Conservation (phyloP, 2,888 invertebrate genomes). For the Philopedon plagiatum region DNA sequence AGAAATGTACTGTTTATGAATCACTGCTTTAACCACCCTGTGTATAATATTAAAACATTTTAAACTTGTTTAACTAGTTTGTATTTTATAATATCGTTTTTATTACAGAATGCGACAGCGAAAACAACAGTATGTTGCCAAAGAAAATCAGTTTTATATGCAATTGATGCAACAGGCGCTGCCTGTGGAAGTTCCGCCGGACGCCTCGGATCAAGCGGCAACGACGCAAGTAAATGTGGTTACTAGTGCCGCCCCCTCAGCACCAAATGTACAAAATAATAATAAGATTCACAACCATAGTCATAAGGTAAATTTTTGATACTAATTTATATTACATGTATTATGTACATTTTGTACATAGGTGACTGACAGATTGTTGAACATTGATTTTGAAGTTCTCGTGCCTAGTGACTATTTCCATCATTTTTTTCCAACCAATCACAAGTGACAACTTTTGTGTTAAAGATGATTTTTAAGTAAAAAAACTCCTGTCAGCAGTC, state of each 20-base stretch:
- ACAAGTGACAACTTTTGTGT: no score
- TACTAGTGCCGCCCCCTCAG: constrained; percentile 36
- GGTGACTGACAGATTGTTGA: no score
- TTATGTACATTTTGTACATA: neutral
- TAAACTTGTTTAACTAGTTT: no score
- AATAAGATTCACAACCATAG: constrained; percentile 58
- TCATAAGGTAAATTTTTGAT: constrained; percentile 39
- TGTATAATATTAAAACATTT: no score
- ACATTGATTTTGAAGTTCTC: no score
- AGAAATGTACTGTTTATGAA: no score
- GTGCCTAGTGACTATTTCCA: no score
- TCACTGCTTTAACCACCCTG: no score
- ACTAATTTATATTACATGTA: neutral
- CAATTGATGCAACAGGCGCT: constrained; percentile 92
- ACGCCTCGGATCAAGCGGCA: constrained; percentile 47
- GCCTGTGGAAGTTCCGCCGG: constrained; percentile 72
- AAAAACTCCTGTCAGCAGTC: no score
- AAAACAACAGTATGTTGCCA: constrained; percentile 93
- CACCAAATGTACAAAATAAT: constrained; percentile 58
- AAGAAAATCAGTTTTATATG: constrained; percentile 95
- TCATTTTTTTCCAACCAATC: no score
- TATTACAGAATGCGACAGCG: constrained; percentile 84
- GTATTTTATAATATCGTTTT: neutral
- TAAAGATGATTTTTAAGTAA: no score
- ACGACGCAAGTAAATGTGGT: constrained; percentile 27